These are phyloP conservation scores for Chionoecetes opilio DNA, from an alignment of 1,140 invertebrate species.

Conservation along the genomic window DNA sequence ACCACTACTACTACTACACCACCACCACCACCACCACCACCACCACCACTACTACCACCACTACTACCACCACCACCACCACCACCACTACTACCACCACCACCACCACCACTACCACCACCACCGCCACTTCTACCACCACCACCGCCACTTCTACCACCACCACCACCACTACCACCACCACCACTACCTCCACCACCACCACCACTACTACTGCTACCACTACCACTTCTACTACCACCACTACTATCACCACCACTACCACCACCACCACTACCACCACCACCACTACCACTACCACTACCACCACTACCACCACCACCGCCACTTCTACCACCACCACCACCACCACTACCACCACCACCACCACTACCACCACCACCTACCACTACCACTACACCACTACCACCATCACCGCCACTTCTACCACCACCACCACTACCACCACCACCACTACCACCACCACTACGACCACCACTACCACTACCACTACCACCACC, in stretches of 20 bases:
- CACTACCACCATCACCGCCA: no score
- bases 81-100: not conserved
- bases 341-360: conserved; percentile 2
- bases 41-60: not conserved
- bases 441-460: no score
- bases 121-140: no score
- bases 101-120: no score
- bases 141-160: no score
- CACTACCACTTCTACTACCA: no score
- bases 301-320: not conserved
- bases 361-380: no score
- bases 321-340: not conserved
- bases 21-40: not conserved
- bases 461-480: no score
- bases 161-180: not conserved
- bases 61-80: not conserved
- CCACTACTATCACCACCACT: not conserved
- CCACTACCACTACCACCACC: no score
- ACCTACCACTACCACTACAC: no score
- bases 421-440: not conserved
- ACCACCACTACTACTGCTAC: no score
- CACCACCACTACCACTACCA: no score
- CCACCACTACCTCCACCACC: not conserved
- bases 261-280: conserved; percentile 36
- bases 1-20: not conserved